Percentiles rank a stretch among this genome's conserved stretches.
Conservation (phyloP, 2,888 invertebrate species). For the Coleophora deauratella region DNA sequence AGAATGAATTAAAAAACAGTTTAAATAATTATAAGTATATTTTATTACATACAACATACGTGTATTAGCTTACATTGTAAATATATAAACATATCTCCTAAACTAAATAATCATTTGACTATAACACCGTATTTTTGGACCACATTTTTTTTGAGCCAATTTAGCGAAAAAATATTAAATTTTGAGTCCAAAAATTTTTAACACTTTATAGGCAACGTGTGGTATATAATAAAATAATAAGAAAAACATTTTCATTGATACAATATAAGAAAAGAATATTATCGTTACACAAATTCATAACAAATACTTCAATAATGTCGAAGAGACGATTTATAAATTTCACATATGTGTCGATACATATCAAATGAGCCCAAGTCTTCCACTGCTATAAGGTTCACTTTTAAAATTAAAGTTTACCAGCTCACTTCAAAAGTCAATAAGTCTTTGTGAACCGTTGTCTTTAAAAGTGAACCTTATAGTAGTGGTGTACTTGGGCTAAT, state of each 20-base stretch:
- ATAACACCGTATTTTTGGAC: conserved; percentile 21
- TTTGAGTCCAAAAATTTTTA: conserved; percentile 4
- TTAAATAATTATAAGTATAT: conserved; percentile 62
- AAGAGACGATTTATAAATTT: no score
- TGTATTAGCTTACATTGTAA: conserved; percentile 52
- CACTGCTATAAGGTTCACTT: no score
- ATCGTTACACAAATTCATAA: no score
- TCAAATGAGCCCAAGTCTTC: no score
- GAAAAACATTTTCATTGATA: not conserved
- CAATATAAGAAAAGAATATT: no score
- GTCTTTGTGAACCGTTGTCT: no score
- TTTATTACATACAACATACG: conserved; percentile 59
- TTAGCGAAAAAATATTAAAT: conserved; percentile 13
- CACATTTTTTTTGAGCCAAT: conserved; percentile 17
- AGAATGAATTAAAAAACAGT: not conserved
- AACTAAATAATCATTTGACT: conserved; percentile 25
- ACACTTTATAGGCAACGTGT: conserved; percentile 8
- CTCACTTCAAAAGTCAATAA: no score
- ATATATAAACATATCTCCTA: conserved; percentile 36
- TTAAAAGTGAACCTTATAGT: no score
- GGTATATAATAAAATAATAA: not conserved
- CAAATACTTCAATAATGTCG: no score
- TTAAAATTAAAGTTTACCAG: no score
- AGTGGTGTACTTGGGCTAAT: no score
- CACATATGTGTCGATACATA: no score